phyloP scores from a whole-genome alignment of 1,140 invertebrate genomes.

The Pararge aegeria region DNA sequence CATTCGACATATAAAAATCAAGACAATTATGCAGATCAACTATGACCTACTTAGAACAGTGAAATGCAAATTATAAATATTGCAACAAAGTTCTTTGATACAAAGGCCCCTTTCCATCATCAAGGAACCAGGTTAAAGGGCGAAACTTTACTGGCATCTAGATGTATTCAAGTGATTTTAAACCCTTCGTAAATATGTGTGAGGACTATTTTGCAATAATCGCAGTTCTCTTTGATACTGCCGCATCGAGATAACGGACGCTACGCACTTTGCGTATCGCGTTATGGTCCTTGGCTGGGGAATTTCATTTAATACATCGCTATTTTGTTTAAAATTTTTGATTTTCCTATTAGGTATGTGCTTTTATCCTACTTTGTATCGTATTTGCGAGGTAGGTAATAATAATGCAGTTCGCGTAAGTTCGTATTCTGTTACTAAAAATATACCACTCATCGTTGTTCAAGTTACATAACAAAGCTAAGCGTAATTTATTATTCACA shows the following conservation, averaged over 20 bases:
- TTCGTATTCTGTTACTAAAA: too few relatives aligned
- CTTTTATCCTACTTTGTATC: too few relatives aligned
- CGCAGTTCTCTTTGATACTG: conserved; percentile 50
- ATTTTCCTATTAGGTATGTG: neutral
- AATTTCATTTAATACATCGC: conserved; percentile 7
- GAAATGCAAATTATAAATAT: conserved; percentile 29
- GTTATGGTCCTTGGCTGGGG: conserved; percentile 17
- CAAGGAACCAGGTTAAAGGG: conserved; percentile 51
- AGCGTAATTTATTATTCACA: neutral
- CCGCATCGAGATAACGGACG: conserved; percentile 55
- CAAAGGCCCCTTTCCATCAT: conserved; percentile 47
- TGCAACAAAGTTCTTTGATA: conserved; percentile 33
- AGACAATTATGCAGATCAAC: conserved; percentile 41
- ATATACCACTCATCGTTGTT: too few relatives aligned
- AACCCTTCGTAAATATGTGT: conserved; percentile 39
- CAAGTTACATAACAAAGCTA: too few relatives aligned
- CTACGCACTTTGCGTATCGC: conserved; percentile 14
- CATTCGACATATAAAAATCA: too few relatives aligned
- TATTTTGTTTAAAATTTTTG: neutral
- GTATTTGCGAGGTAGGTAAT: too few relatives aligned
- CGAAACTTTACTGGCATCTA: conserved; percentile 50
- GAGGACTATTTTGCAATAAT: conserved; percentile 43
- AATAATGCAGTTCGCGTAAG: too few relatives aligned
- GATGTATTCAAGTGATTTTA: conserved; percentile 41
- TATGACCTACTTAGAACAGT: conserved; percentile 51